A percentile compares a stretch with the other conserved stretches of the same genome.
phyloP scores from a whole-genome alignment of 2,797 vertebrate genomes.

The Lithobates pipiens region DNA sequence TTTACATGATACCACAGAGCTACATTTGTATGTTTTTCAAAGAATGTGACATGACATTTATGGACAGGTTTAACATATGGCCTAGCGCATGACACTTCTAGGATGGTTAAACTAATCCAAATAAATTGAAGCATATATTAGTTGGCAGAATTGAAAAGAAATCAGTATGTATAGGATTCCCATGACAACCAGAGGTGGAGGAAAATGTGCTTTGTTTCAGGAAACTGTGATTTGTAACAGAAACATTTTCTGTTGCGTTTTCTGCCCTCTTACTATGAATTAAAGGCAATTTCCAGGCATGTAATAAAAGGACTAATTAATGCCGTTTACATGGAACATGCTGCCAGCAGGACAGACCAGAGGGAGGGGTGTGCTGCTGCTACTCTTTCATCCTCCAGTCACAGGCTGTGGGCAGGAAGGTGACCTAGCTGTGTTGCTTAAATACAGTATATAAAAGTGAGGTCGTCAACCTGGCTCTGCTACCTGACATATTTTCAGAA shows the following conservation, averaged over 20 bases:
- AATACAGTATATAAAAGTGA: background rate
- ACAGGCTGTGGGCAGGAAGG: background rate
- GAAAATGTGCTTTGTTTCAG: slow-evolving; percentile 34
- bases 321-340: background rate
- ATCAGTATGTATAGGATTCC: slow-evolving; percentile 39
- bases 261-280: background rate
- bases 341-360: background rate
- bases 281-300: background rate
- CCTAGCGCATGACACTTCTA: slow-evolving; percentile 46
- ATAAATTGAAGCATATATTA: slow-evolving; percentile 59
- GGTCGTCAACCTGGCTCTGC: background rate
- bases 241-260: background rate
- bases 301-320: background rate
- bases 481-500: background rate
- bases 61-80: slow-evolving; percentile 43
- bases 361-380: too few species aligned
- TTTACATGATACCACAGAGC: slow-evolving; percentile 65
- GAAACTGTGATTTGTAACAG: background rate
- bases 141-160: slow-evolving; percentile 36
- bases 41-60: slow-evolving; percentile 57
- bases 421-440: background rate
- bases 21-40: slow-evolving; percentile 49
- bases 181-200: slow-evolving; percentile 43
- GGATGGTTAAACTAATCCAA: slow-evolving; percentile 56
- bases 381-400: too few species aligned